Base-by-base conservation (phyloP, 2,888 invertebrate species). In the Dione juno region DNA sequence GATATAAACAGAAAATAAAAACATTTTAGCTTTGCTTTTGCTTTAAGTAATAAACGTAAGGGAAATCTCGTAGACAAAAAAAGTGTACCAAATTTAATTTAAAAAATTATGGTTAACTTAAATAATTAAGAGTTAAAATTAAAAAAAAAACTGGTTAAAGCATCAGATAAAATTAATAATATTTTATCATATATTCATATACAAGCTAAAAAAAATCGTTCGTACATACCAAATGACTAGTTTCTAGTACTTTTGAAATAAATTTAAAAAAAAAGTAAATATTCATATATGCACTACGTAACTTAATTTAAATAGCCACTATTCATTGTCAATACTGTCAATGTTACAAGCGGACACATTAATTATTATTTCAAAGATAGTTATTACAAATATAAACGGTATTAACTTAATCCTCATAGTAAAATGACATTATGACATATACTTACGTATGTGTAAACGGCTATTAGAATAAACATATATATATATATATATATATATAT, bases 371-470 rank as follows among this genome's bases (percentile, higher is more conserved):
- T 64, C 40, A 40, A 64, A 37, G 19, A 19, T 21, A 64, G 64
- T 40, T 48, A 64, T 50, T 50, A 50, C 11, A 37, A 48, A 64
- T 50, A 16, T 64, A 19, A 50, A 50, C 8, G n/a, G 16, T 37
- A 50, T 64, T 40, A 50, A 40, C 14, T 63, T 64, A 64, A 64
- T 19, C 16, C 50, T 28, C 19, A 19, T 50, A 64, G 50, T 40
- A 67, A 66, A 54, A 61, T 48, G 35, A 40, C 37, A n/a, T 14
- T 10, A 28, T 63, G 70, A 66, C 68, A 66, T 68, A 70, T 57
- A 52, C 10, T 19, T 43, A 67, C 41, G 54, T 66, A 61, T 52
- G 28, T 40, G 58, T 68, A 73, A 73, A 57, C 57, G 67, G 66
- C 66, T 63, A 66, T 70, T 68, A 48, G 40, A 50, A 64, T 19